These are phyloP conservation scores for Ecliptopera silaceata DNA, from an alignment of 2,888 invertebrate genomes.

Conservation along the genomic window DNA sequence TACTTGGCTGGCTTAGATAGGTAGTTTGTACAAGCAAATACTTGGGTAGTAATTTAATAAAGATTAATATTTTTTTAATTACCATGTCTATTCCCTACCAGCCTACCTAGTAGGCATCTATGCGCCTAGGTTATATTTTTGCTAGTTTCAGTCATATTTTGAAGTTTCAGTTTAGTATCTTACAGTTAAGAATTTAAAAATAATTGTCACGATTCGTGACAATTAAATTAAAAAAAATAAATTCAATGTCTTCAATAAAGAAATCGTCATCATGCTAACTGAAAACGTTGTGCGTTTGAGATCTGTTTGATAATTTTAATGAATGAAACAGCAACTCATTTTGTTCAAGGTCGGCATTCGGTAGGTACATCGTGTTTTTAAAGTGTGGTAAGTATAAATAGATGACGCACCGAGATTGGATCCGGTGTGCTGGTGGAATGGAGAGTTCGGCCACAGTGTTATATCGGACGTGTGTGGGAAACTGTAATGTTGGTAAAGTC, in stretches of 20 bases:
- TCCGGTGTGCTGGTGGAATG: constrained; percentile 49
- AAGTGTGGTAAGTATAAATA: constrained; percentile 55
- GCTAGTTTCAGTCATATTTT: no score
- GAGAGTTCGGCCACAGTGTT: constrained; percentile 45
- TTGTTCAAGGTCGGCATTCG: constrained; percentile 61
- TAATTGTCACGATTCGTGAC: no score
- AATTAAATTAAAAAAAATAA: constrained; percentile 37
- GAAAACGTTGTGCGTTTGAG: constrained; percentile 41
- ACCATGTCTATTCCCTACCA: no score
- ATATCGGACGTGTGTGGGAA: constrained; percentile 37
- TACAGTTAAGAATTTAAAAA: no score
- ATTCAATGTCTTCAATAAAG: constrained; percentile 62
- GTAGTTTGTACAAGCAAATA: no score
- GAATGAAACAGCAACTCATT: constrained; percentile 57
- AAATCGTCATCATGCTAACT: constrained; percentile 48
- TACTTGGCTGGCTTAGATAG: no score
- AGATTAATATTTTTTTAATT: no score
- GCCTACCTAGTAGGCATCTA: no score
- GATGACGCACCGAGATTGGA: constrained; percentile 67
- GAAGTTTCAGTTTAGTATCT: no score
- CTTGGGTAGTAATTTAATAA: no score
- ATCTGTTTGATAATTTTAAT: constrained; percentile 55
- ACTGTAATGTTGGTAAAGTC: constrained; percentile 29
- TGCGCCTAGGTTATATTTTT: no score
- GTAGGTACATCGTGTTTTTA: constrained; percentile 41